Conservation (phyloP, 2,113 vertebrate species). For the Lophochroa leadbeateri region DNA sequence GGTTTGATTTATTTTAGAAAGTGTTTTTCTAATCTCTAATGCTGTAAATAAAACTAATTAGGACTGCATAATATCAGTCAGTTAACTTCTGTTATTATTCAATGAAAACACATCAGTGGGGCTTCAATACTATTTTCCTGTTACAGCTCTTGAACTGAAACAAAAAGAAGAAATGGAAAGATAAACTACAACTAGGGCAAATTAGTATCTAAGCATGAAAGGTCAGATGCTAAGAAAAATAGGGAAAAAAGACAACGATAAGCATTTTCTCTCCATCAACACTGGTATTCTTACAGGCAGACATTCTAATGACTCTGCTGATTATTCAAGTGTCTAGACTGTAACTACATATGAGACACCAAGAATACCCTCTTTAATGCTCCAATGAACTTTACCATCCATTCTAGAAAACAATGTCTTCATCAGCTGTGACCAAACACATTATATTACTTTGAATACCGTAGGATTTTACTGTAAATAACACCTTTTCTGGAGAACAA, state of each 20-base stretch:
- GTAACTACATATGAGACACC: not conserved
- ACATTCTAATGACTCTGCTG: not conserved
- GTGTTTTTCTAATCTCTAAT: slow-evolving; percentile 33
- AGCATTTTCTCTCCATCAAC: not conserved
- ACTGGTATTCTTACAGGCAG: not conserved
- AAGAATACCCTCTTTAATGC: not conserved
- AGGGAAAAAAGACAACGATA: not conserved
- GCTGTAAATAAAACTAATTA: slow-evolving; percentile 50
- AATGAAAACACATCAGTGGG: not conserved
- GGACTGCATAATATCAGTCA: not conserved
- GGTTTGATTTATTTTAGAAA: slow-evolving; percentile 25
- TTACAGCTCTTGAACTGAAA: slow-evolving; percentile 19
- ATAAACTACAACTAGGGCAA: not conserved
- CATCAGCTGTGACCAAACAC: not conserved
- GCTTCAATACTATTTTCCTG: not conserved
- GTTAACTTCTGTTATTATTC: slow-evolving; percentile 35
- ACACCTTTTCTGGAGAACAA: not conserved
- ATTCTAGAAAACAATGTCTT: slow-evolving; percentile 33
- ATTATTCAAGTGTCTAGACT: slow-evolving; percentile 31
- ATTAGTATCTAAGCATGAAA: slow-evolving; percentile 10
- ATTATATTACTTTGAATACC: not conserved
- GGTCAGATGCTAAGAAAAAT: not conserved
- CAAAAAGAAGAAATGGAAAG: slow-evolving; percentile 16
- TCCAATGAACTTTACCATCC: not conserved
- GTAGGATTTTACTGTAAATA: not conserved